Evolutionary conservation across 2,888 invertebrate genomes (phyloP).

Genomic region (Notodonta ziczac): DNA sequence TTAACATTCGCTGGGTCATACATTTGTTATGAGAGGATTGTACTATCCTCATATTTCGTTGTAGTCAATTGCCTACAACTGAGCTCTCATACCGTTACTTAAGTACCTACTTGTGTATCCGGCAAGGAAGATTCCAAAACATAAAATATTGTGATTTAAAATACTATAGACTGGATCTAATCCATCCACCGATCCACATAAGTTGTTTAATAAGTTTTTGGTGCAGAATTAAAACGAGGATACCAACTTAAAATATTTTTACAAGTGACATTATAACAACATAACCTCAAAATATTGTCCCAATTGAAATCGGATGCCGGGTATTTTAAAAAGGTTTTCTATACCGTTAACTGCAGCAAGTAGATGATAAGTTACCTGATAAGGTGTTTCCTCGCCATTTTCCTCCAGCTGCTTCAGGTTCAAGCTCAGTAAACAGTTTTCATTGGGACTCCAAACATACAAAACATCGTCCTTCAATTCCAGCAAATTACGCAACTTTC

Average conservation of each 20-base stretch:
- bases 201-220: too few species aligned
- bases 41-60: too few species aligned
- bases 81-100: too few species aligned
- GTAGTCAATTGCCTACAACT: too few species aligned
- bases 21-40: too few species aligned
- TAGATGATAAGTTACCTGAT: constrained; percentile 80
- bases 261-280: constrained; percentile 24
- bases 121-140: too few species aligned
- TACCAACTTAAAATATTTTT: not conserved
- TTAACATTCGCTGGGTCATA: too few species aligned
- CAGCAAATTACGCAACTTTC: constrained; percentile 86
- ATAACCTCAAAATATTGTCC: constrained; percentile 48
- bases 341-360: constrained; percentile 11
- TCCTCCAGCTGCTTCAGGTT: constrained; percentile 82
- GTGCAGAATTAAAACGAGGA: too few species aligned
- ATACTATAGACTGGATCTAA: too few species aligned
- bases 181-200: too few species aligned
- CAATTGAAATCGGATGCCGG: constrained; percentile 46
- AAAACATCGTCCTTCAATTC: constrained; percentile 87
- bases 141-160: too few species aligned
- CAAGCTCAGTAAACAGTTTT: constrained; percentile 86
- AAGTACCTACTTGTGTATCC: too few species aligned
- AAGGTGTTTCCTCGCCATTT: constrained; percentile 78
- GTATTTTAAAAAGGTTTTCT: not conserved
- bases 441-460: constrained; percentile 87